Percentiles rank a stretch among this genome's conserved stretches.
These are phyloP conservation scores for Mimachlamys varia DNA, from an alignment of 2,888 invertebrate genomes.

Conservation along the genomic window DNA sequence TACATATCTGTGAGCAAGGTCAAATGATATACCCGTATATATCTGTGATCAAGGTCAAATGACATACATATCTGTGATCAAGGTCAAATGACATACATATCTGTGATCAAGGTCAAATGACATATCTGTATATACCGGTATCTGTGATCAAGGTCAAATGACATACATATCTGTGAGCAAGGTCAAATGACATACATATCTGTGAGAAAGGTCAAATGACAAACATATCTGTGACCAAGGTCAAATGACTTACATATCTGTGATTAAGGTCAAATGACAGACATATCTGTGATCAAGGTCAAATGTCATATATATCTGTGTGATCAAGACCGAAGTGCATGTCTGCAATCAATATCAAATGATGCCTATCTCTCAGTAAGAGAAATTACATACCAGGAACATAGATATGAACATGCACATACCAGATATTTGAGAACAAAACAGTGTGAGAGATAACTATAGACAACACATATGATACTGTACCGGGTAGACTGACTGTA, in stretches of 20 bases:
- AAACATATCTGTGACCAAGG: not conserved
- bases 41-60: not conserved
- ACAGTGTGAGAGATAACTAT: not conserved
- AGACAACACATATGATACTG: not conserved
- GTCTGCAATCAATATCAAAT: not conserved
- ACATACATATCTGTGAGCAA: not conserved
- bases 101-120: not conserved
- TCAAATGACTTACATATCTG: not conserved
- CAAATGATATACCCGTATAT: not conserved
- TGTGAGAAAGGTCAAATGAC: too few relatives aligned
- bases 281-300: not conserved
- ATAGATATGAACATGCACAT: not conserved
- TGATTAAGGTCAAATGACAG: not conserved
- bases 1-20: not conserved
- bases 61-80: not conserved
- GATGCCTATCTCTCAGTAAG: not conserved
- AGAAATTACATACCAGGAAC: not conserved
- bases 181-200: too few relatives aligned
- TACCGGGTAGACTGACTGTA: not conserved
- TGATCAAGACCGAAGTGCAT: not conserved
- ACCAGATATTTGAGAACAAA: not conserved
- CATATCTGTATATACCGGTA: too few relatives aligned
- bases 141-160: constrained; percentile 8
- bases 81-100: not conserved
- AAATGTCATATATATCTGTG: not conserved